phyloP scores from a whole-genome alignment of 2,797 vertebrate species.

The Rhynchonycteris naso region DNA sequence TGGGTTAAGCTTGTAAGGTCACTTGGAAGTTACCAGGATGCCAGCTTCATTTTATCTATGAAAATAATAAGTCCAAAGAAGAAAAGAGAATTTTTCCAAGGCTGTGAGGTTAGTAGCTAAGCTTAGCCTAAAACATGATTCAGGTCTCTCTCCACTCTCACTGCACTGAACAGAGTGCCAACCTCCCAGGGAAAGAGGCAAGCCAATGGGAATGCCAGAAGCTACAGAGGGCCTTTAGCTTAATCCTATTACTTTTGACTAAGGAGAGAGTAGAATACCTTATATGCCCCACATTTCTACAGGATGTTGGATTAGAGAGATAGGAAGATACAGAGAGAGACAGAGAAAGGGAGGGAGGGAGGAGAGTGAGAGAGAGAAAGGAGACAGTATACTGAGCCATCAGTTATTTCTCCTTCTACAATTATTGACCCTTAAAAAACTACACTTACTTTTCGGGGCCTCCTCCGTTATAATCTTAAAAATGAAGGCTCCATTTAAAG shows the following conservation, averaged over 20 bases:
- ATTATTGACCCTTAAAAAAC: background rate
- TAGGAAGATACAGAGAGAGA: background rate
- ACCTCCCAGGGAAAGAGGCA: background rate
- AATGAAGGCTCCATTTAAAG: background rate
- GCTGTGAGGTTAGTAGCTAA: background rate
- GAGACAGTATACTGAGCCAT: background rate
- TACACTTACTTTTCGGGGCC: background rate
- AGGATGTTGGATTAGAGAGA: background rate
- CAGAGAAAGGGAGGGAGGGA: background rate
- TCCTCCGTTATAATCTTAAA: slow-evolving; percentile 7
- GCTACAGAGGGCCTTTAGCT: background rate
- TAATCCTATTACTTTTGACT: background rate
- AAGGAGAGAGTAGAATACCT: background rate
- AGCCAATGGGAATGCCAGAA: background rate
- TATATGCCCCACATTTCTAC: background rate
- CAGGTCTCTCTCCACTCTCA: background rate
- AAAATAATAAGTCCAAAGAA: background rate
- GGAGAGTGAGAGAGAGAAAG: background rate
- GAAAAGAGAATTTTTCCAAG: background rate
- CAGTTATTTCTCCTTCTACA: background rate
- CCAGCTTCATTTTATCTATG: background rate
- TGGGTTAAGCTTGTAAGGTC: background rate
- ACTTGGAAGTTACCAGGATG: background rate
- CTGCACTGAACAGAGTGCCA: background rate
- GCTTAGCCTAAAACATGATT: background rate